These are phyloP conservation scores for Betta splendens DNA, from an alignment of 2,797 vertebrate genomes.

Conservation along the genomic window DNA sequence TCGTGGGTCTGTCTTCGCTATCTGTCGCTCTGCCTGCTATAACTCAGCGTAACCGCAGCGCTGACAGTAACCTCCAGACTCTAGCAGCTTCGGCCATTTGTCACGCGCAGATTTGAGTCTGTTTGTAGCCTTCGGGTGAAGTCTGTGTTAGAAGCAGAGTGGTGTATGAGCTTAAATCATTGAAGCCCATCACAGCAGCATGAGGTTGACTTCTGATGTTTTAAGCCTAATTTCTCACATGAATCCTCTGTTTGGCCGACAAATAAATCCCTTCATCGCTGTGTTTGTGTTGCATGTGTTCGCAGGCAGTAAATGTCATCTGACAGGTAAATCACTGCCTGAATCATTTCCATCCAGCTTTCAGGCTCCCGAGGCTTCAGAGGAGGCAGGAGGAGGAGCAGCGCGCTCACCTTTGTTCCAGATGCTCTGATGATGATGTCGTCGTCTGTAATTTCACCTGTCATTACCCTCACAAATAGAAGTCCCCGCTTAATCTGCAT, in stretches of 20 bases:
- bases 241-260: constrained; percentile 17
- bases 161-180: constrained; percentile 11
- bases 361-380: constrained; percentile 15
- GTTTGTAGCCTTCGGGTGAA: constrained; percentile 28
- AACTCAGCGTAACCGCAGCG: too few species aligned
- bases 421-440: constrained; percentile 16
- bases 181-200: not conserved
- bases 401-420: constrained; percentile 14
- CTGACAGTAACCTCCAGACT: too few species aligned
- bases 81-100: too few species aligned
- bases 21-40: too few species aligned
- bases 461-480: constrained; percentile 68
- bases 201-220: constrained; percentile 32
- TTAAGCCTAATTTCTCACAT: constrained; percentile 9
- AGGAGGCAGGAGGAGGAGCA: constrained; percentile 1
- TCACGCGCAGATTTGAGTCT: constrained; percentile 10
- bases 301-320: constrained; percentile 40
- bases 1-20: too few species aligned
- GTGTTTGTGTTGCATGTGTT: constrained; percentile 9
- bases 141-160: constrained; percentile 11
- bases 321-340: constrained; percentile 15
- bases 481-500: constrained; percentile 53
- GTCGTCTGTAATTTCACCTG: constrained; percentile 65
- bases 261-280: constrained; percentile 23
- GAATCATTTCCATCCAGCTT: constrained; percentile 27